Conservation (phyloP, 2,888 invertebrate species). For the Chloroclysta siterata region DNA sequence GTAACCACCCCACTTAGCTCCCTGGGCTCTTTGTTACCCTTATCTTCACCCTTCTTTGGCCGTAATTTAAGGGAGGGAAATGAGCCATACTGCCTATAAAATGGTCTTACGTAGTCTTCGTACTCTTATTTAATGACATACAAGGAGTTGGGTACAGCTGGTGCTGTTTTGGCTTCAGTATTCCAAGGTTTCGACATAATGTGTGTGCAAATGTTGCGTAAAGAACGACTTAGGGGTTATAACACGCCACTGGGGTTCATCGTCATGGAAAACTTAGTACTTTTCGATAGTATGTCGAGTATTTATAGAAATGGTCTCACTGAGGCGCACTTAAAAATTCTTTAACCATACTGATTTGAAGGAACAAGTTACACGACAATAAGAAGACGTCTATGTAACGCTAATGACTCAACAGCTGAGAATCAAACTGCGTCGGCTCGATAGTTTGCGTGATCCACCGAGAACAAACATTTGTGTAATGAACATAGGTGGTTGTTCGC, state of each 20-base stretch:
- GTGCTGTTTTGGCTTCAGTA: constrained; percentile 9
- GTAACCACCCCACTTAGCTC: constrained; percentile 43
- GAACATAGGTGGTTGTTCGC: too few species aligned
- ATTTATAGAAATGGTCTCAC: neutral
- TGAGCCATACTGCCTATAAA: constrained; percentile 45
- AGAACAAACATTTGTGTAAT: too few species aligned
- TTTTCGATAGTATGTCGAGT: neutral
- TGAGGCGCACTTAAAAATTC: too few species aligned
- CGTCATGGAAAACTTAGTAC: neutral
- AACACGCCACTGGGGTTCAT: neutral
- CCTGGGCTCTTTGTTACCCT: constrained; percentile 44
- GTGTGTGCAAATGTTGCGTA: constrained; percentile 3
- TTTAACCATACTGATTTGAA: too few species aligned
- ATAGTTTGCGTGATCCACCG: too few species aligned
- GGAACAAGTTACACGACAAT: too few species aligned
- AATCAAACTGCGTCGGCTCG: too few species aligned
- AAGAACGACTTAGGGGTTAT: neutral
- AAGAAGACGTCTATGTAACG: too few species aligned
- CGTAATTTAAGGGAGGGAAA: constrained; percentile 49
- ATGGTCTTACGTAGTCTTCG: constrained; percentile 22
- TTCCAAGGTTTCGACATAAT: constrained; percentile 5
- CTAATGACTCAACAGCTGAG: too few species aligned
- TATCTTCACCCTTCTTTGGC: constrained; percentile 43
- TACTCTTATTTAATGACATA: constrained; percentile 34
- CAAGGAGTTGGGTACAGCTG: constrained; percentile 27